Conservation (phyloP, 2,888 invertebrate species). For the Phaedon cochleariae region DNA sequence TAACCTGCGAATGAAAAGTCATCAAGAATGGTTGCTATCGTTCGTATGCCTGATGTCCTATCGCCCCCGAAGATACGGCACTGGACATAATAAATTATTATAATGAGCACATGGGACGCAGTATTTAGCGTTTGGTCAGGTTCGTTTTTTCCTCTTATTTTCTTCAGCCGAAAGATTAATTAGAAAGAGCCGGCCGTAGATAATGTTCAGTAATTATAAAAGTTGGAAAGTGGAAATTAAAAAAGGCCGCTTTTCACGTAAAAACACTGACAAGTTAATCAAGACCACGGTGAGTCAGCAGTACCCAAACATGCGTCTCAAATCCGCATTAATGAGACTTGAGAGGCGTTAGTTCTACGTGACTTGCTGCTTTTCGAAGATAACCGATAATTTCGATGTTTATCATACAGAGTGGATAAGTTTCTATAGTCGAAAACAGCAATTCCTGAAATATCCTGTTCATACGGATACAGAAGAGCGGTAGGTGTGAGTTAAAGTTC, state of each 20-base stretch:
- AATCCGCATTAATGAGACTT: constrained; percentile 59
- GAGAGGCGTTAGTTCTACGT: constrained; percentile 56
- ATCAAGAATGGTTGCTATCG: too few species aligned
- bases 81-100: neutral
- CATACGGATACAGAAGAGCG: too few species aligned
- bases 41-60: too few species aligned
- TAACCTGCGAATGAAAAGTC: too few species aligned
- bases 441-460: too few species aligned
- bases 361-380: constrained; percentile 50
- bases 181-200: constrained; percentile 48
- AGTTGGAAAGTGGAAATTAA: constrained; percentile 47
- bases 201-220: constrained; percentile 53
- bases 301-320: constrained; percentile 59
- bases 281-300: constrained; percentile 57
- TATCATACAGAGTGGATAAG: constrained; percentile 10
- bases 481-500: neutral
- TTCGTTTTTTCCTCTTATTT: constrained; percentile 19
- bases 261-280: constrained; percentile 63
- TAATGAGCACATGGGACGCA: neutral
- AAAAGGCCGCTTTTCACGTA: constrained; percentile 58
- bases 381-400: constrained; percentile 30
- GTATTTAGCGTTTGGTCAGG: constrained; percentile 31
- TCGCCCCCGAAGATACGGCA: neutral
- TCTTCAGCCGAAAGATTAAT: constrained; percentile 40
- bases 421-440: too few species aligned